Evolutionary conservation across 2,797 vertebrate species (phyloP).

Genomic region (Distichodus sexfasciatus): DNA sequence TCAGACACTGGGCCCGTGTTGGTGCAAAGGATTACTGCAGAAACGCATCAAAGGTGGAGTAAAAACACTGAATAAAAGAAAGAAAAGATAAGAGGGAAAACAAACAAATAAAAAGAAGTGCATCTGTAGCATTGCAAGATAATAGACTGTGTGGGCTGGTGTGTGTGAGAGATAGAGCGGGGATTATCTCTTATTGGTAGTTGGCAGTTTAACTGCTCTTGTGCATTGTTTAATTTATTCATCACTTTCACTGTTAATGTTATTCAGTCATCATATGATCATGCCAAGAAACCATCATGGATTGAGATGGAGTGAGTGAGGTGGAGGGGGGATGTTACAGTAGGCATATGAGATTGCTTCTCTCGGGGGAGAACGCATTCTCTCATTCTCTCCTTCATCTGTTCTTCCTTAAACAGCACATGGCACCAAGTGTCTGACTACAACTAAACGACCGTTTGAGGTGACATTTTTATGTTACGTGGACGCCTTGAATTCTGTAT

Average conservation of each 20-base stretch:
- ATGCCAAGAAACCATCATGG: conserved; percentile 49
- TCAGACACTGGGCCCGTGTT: conserved; percentile 70
- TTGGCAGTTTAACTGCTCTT: not conserved
- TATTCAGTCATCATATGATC: conserved; percentile 39
- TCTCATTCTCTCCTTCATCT: conserved; percentile 62
- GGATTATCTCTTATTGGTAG: conserved; percentile 21
- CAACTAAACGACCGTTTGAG: not conserved
- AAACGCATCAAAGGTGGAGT: conserved; percentile 69
- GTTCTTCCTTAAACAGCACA: conserved; percentile 51
- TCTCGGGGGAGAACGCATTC: conserved; percentile 66
- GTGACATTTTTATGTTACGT: not conserved
- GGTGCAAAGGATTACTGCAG: conserved; percentile 72
- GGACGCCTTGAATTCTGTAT: not conserved
- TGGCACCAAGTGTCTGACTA: conserved; percentile 31
- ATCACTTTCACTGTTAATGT: conserved; percentile 41
- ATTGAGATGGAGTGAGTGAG: conserved; percentile 34
- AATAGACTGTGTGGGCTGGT: conserved; percentile 56
- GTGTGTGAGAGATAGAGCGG: not conserved
- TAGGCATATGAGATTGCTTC: conserved; percentile 60
- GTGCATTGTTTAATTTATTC: conserved; percentile 36
- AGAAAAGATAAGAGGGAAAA: conserved; percentile 55
- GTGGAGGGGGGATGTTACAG: conserved; percentile 38
- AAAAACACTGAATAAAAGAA: conserved; percentile 60
- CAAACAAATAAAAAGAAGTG: conserved; percentile 68
- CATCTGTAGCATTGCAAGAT: conserved; percentile 56